A percentile compares a stretch with the other conserved stretches of the same genome.
phyloP scores from a whole-genome alignment of 2,888 invertebrate species.

The Sussaba pulchella region DNA sequence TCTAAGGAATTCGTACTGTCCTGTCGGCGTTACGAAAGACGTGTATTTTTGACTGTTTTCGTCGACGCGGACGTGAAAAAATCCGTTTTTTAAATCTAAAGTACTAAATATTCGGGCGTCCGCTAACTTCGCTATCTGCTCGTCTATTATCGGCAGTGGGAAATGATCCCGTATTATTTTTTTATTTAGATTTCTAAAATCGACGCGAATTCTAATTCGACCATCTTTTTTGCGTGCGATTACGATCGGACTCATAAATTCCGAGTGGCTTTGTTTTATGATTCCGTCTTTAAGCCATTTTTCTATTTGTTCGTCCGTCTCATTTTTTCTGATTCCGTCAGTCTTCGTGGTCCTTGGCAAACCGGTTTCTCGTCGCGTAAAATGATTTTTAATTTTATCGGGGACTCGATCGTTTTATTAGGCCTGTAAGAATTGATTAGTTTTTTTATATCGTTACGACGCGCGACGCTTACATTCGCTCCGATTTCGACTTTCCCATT shows the following conservation, averaged over 20 bases:
- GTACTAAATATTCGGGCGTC: conserved; percentile 41
- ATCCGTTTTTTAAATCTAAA: conserved; percentile 70
- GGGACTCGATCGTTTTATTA: conserved; percentile 19
- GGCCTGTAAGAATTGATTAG: not conserved
- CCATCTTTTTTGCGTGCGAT: conserved; percentile 26
- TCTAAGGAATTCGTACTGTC: conserved; percentile 69
- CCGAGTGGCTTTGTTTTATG: conserved; percentile 41
- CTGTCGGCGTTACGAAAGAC: conserved; percentile 68
- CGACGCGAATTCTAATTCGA: conserved; percentile 13
- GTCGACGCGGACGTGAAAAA: conserved; percentile 70
- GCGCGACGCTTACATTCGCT: not conserved
- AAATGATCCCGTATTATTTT: conserved; percentile 37
- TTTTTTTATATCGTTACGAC: not conserved
- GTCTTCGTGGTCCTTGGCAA: conserved; percentile 30
- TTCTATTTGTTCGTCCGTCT: conserved; percentile 41
- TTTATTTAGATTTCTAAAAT: conserved; percentile 36
- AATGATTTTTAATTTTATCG: conserved; percentile 30
- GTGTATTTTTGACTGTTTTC: conserved; percentile 69
- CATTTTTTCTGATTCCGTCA: conserved; percentile 19
- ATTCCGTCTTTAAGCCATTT: conserved; percentile 25
- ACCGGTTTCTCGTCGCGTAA: conserved; percentile 41
- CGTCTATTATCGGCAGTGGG: conserved; percentile 26
- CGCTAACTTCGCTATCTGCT: conserved; percentile 29
- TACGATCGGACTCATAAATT: conserved; percentile 36
- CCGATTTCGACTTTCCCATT: conserved; percentile 17